phyloP scores from a whole-genome alignment of 2,888 invertebrate genomes.

The Callyntrura sp. region DNA sequence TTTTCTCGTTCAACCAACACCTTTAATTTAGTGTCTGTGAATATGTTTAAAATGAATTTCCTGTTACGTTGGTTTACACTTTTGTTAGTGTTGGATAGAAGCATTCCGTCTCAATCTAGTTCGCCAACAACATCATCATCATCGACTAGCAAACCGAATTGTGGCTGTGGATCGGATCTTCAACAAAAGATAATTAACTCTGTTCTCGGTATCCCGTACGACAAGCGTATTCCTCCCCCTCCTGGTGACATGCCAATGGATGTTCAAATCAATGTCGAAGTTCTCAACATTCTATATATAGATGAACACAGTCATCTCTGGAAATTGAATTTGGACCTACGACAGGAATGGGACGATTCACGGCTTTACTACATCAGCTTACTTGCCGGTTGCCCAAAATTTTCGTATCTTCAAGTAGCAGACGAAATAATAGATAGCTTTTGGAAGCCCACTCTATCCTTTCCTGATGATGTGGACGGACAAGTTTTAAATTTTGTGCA shows the following conservation, averaged over 20 bases:
- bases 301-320: conserved; percentile 9
- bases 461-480: conserved; percentile 11
- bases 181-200: background rate
- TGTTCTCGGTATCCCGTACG: background rate
- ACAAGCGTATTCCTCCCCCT: background rate
- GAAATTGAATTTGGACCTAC: background rate
- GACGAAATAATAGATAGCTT: background rate
- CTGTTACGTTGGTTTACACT: too few relatives aligned
- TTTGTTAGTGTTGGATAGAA: too few relatives aligned
- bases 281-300: conserved; percentile 16
- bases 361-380: background rate
- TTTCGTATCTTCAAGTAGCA: background rate
- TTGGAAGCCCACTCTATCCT: conserved; percentile 30
- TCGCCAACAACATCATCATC: too few relatives aligned
- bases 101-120: too few relatives aligned
- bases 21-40: too few relatives aligned
- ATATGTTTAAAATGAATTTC: too few relatives aligned
- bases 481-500: conserved; percentile 3
- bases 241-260: background rate
- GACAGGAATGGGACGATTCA: conserved; percentile 14
- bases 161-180: conserved; percentile 1
- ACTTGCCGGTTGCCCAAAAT: background rate
- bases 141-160: background rate
- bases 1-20: too few relatives aligned
- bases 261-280: background rate